phyloP scores from a whole-genome alignment of 2,113 vertebrate species.

The Gnathonemus echidnorhynchus region DNA sequence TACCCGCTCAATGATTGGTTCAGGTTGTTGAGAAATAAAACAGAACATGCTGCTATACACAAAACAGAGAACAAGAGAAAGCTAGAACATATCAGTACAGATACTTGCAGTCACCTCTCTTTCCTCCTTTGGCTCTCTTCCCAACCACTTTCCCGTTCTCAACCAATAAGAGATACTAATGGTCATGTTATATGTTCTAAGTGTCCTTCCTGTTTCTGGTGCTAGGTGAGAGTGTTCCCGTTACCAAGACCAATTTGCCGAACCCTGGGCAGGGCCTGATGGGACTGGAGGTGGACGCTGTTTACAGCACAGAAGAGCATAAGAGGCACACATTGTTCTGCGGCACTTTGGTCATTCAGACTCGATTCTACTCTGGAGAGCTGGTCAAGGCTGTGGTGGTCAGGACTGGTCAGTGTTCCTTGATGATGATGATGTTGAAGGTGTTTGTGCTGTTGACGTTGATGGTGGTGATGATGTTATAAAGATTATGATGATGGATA shows the following conservation, averaged over 20 bases:
- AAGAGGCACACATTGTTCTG: conserved; percentile 93
- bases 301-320: conserved; percentile 77
- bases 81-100: not conserved
- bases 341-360: conserved; percentile 91
- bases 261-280: conserved; percentile 65
- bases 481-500: not conserved
- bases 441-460: not conserved
- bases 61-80: not conserved
- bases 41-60: not conserved
- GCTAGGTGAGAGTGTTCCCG: conserved; percentile 92
- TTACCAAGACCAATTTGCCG: conserved; percentile 94
- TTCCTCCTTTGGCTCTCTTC: not conserved
- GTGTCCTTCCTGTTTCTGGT: not conserved
- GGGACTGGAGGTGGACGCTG: conserved; percentile 50
- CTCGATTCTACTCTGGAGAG: conserved; percentile 92
- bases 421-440: not conserved
- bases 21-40: not conserved
- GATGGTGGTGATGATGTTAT: not conserved
- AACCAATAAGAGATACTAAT: not conserved
- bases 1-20: not conserved
- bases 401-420: conserved; percentile 71
- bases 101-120: not conserved
- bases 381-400: conserved; percentile 90
- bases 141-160: not conserved
- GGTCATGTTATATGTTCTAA: not conserved